Conservation (phyloP, 2,113 vertebrate genomes). For the Ranitomeya imitator region DNA sequence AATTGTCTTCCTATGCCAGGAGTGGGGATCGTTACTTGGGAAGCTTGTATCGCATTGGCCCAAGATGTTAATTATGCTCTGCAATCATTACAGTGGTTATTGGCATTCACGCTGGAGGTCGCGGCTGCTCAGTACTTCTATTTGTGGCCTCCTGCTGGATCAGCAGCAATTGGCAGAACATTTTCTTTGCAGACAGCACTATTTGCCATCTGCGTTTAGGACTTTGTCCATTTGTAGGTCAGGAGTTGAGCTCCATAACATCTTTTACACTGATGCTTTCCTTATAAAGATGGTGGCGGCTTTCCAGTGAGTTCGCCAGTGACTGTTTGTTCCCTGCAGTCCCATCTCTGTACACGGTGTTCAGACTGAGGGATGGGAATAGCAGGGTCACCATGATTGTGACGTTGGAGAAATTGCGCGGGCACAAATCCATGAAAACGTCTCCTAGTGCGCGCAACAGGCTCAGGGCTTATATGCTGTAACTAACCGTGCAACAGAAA, state of each 20-base stretch:
- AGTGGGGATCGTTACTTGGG: too few species aligned
- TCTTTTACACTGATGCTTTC: background rate
- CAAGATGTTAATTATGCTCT: too few species aligned
- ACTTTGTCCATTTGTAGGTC: slow-evolving; percentile 1
- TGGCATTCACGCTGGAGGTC: background rate
- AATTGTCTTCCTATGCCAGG: too few species aligned
- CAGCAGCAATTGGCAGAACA: background rate
- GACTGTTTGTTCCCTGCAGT: slow-evolving; percentile 1
- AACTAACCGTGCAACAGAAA: background rate
- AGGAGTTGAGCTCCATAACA: background rate
- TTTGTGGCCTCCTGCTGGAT: background rate
- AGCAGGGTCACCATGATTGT: background rate
- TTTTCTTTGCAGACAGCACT: background rate
- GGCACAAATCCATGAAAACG: background rate
- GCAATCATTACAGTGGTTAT: background rate
- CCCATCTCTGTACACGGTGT: slow-evolving; percentile 6
- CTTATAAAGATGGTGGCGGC: background rate
- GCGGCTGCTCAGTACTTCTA: background rate
- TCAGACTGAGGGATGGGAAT: slow-evolving; percentile 4
- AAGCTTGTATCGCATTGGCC: too few species aligned
- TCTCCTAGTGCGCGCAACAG: background rate
- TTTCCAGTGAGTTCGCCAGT: background rate
- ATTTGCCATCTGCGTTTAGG: background rate
- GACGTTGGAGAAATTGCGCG: background rate
- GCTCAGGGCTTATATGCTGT: background rate